phyloP scores from a whole-genome alignment of 1,140 invertebrate genomes.

The Copidosoma floridanum region DNA sequence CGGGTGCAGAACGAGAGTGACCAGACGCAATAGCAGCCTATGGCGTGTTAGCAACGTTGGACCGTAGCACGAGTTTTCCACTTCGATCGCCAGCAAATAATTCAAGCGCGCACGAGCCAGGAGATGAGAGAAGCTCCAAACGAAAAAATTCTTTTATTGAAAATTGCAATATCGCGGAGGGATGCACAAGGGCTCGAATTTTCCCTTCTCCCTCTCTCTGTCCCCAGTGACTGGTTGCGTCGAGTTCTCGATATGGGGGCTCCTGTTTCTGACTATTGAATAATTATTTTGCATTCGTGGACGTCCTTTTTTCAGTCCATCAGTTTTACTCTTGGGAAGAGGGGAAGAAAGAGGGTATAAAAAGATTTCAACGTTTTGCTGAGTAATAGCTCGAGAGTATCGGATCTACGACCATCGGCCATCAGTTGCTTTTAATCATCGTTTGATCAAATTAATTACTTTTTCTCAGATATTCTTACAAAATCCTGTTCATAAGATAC shows the following conservation, averaged over 20 bases:
- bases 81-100: constrained; percentile 10
- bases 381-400: no score
- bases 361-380: constrained; percentile 1
- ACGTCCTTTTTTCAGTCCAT: neutral
- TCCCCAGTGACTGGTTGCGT: no score
- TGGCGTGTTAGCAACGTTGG: no score
- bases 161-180: constrained; percentile 13
- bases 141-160: constrained; percentile 19
- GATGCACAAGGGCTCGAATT: neutral
- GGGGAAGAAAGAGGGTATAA: neutral
- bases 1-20: no score
- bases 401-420: no score
- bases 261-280: neutral
- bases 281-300: neutral
- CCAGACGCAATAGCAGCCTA: no score
- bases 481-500: no score
- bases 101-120: neutral
- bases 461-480: no score
- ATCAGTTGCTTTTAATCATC: no score
- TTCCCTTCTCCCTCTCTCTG: neutral
- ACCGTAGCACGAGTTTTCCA: constrained; percentile 11
- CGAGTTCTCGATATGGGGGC: neutral
- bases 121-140: neutral
- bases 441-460: no score
- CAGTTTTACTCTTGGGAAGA: neutral